These are phyloP conservation scores for Cherax quadricarinatus DNA, from an alignment of 1,140 invertebrate species.

Conservation along the genomic window DNA sequence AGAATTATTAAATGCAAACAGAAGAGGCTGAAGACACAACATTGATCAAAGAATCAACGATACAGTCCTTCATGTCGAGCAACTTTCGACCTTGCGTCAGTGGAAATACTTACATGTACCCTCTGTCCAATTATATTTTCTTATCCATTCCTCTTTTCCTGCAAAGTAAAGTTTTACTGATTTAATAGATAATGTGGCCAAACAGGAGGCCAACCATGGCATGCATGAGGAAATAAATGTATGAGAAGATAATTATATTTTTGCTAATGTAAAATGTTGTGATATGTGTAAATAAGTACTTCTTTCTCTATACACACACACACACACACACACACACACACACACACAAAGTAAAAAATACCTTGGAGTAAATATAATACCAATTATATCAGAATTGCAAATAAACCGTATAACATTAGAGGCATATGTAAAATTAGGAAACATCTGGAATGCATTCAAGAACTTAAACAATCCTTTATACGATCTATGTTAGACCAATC, in stretches of 20 bases:
- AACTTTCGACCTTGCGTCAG: no score
- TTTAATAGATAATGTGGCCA: background rate
- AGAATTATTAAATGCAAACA: background rate
- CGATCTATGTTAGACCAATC: no score
- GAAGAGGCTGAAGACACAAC: background rate
- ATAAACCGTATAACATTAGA: no score
- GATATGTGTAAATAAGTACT: background rate
- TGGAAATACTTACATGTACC: constrained; percentile 54
- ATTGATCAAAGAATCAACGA: background rate
- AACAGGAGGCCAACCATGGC: background rate
- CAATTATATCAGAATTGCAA: no score
- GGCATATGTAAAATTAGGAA: no score
- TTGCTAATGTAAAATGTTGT: background rate
- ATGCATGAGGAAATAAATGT: background rate
- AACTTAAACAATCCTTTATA: no score
- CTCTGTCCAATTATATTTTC: constrained; percentile 67
- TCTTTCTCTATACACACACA: background rate
- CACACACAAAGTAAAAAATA: no score
- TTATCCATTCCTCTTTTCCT: constrained; percentile 56
- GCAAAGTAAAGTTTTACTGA: constrained; percentile 18
- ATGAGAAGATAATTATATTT: background rate
- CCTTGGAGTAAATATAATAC: no score
- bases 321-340: background rate
- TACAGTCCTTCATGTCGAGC: no score
- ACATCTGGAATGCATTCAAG: no score